Evolutionary conservation across 2,888 invertebrate species (phyloP).

Genomic region (Apotomis betuletana): DNA sequence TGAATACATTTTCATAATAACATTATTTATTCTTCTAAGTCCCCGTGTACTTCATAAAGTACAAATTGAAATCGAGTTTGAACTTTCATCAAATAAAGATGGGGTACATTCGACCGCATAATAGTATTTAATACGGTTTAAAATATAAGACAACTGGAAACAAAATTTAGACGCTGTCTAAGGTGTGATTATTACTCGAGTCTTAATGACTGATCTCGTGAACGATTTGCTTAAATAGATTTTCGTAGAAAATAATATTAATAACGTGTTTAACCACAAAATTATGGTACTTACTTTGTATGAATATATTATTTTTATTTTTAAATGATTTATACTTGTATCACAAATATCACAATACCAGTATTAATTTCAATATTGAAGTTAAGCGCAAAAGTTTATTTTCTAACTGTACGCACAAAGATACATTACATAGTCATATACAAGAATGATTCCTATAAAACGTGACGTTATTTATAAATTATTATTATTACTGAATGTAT

Average conservation of each 20-base stretch:
- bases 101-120: too few relatives aligned
- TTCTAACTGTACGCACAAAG: constrained; percentile 10
- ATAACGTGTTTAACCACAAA: neutral
- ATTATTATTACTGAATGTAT: neutral
- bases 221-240: constrained; percentile 1
- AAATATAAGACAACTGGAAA: neutral
- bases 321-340: neutral
- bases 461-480: neutral
- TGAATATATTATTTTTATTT: neutral
- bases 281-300: neutral
- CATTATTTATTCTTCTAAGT: too few relatives aligned
- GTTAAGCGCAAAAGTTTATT: constrained; percentile 2
- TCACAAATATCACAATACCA: constrained; percentile 6
- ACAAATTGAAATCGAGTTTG: too few relatives aligned
- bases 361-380: constrained; percentile 11
- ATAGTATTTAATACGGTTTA: neutral
- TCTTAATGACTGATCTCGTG: constrained; percentile 13
- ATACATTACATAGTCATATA: neutral
- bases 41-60: too few relatives aligned
- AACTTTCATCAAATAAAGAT: too few relatives aligned
- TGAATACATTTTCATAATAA: too few relatives aligned
- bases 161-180: neutral
- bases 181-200: neutral
- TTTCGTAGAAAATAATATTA: neutral
- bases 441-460: neutral